phyloP scores from a whole-genome alignment of 2,797 vertebrate species.

The Acanthiza pusilla region DNA sequence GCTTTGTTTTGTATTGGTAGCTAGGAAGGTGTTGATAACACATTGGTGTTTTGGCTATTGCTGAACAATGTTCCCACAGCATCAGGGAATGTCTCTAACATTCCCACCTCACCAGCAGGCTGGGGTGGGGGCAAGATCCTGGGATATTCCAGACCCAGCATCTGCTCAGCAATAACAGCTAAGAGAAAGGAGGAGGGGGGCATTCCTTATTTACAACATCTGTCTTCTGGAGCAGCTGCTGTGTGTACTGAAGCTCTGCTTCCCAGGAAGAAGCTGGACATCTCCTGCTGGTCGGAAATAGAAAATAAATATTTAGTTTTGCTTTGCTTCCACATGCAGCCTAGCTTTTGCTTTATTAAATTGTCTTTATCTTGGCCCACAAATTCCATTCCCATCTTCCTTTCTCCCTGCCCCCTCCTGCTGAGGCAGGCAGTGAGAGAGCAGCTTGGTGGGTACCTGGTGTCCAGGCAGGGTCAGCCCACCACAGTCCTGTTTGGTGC shows the following conservation, averaged over 20 bases:
- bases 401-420: not conserved
- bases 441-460: not conserved
- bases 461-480: not conserved
- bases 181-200: not conserved
- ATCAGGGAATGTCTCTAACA: not conserved
- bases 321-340: not conserved
- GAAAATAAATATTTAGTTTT: not conserved
- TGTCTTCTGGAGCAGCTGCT: not conserved
- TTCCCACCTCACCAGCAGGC: not conserved
- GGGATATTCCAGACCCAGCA: not conserved
- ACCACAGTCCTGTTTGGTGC: not conserved
- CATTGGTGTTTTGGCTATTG: not conserved
- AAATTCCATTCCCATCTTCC: not conserved
- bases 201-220: not conserved
- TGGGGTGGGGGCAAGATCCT: not conserved
- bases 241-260: not conserved
- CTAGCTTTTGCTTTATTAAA: not conserved
- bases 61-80: not conserved
- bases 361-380: not conserved
- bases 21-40: not conserved
- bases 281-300: not conserved
- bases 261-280: not conserved
- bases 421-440: not conserved
- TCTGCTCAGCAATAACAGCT: not conserved
- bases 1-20: not conserved